Evolutionary conservation across 2,797 vertebrate genomes (phyloP).

Genomic region (Rhynchonycteris naso): DNA sequence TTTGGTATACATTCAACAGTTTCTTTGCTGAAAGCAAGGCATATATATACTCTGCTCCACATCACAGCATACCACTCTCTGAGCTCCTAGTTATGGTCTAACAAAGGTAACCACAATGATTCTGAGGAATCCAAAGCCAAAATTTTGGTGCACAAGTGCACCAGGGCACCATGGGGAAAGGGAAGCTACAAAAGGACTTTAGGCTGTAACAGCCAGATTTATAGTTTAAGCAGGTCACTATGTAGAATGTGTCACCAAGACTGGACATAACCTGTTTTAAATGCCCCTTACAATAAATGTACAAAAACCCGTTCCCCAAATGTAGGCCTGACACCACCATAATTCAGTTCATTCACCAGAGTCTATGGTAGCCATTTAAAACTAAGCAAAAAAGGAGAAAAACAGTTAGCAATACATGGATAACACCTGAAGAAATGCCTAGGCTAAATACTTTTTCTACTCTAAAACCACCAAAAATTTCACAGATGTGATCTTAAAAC

Average conservation of each 20-base stretch:
- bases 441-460: not conserved
- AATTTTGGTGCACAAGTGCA: not conserved
- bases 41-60: not conserved
- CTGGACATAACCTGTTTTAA: not conserved
- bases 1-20: not conserved
- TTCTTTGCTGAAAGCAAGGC: not conserved
- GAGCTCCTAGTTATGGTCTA: not conserved
- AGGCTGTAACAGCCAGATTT: not conserved
- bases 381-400: not conserved
- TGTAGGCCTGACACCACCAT: not conserved
- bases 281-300: not conserved
- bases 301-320: slow-evolving; percentile 18
- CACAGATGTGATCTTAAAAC: not conserved
- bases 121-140: not conserved
- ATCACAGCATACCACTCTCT: not conserved
- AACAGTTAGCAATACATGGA: not conserved
- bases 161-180: not conserved
- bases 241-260: not conserved
- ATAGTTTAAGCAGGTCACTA: not conserved
- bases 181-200: not conserved
- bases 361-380: not conserved
- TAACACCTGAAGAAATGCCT: not conserved
- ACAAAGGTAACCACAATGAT: not conserved
- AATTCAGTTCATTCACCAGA: not conserved
- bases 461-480: not conserved